A percentile compares a stretch with the other conserved stretches of the same genome.
These are phyloP conservation scores for Ips typographus DNA, from an alignment of 1,140 invertebrate genomes.

Conservation along the genomic window DNA sequence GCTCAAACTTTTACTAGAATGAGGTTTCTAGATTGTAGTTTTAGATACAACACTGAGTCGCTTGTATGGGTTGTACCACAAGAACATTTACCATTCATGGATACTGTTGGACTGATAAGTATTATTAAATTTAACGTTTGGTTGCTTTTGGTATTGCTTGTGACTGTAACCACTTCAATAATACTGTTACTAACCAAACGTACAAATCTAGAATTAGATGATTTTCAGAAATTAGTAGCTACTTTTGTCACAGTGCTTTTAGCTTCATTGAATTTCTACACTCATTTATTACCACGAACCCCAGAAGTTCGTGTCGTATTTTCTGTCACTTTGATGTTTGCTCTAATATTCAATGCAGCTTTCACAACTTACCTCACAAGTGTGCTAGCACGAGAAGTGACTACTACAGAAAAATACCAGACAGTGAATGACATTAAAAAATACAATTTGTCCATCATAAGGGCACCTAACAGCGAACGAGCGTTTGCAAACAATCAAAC, in stretches of 20 bases:
- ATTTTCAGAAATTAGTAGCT: not conserved
- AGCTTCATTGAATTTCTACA: slow-evolving; percentile 3
- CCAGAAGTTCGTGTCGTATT: slow-evolving; percentile 6
- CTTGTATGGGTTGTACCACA: slow-evolving; percentile 24
- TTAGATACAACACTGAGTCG: slow-evolving; percentile 12
- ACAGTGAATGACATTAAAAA: slow-evolving; percentile 12
- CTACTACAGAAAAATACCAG: slow-evolving; percentile 16
- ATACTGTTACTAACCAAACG: slow-evolving; percentile 8
- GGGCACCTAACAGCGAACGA: slow-evolving; percentile 15
- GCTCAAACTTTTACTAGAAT: slow-evolving; percentile 18
- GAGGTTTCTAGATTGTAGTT: slow-evolving; percentile 18
- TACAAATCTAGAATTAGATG: not conserved
- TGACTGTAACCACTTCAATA: not conserved
- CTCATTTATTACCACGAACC: slow-evolving; percentile 12
- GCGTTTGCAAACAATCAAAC: slow-evolving; percentile 15
- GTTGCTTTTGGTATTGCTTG: slow-evolving; percentile 7
- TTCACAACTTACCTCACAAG: slow-evolving; percentile 28
- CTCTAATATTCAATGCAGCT: slow-evolving; percentile 13
- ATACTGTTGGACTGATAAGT: not conserved
- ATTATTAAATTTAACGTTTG: slow-evolving; percentile 30
- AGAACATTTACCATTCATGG: slow-evolving; percentile 13
- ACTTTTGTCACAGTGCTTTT: not conserved
- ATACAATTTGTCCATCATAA: slow-evolving; percentile 14
- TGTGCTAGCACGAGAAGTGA: slow-evolving; percentile 9
- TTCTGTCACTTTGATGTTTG: slow-evolving; percentile 23